These are phyloP conservation scores for Aquatica leii DNA, from an alignment of 2,888 invertebrate species.

Conservation along the genomic window DNA sequence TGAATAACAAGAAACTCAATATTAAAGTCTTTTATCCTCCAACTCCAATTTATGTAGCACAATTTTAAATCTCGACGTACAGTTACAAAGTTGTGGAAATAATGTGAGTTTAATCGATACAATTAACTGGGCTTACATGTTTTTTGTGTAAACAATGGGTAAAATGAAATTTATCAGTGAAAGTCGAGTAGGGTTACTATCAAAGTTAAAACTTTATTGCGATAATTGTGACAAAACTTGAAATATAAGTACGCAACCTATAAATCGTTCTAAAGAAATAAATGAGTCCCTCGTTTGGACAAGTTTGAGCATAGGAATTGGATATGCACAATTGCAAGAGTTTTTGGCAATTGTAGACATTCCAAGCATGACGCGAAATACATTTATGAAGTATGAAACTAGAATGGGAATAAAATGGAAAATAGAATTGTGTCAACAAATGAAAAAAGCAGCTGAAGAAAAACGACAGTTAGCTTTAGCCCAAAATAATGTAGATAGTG, in stretches of 20 bases:
- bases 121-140: too few relatives aligned
- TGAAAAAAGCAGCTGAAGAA: constrained; percentile 8
- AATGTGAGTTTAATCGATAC: too few relatives aligned
- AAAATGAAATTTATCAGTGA: not conserved
- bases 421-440: not conserved
- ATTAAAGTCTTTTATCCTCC: too few relatives aligned
- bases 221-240: not conserved
- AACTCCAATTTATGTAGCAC: too few relatives aligned
- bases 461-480: not conserved
- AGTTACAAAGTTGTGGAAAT: too few relatives aligned
- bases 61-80: too few relatives aligned
- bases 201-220: not conserved
- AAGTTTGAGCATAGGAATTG: not conserved
- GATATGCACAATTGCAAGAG: constrained; percentile 8
- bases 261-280: not conserved
- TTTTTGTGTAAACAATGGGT: not conserved
- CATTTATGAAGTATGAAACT: not conserved
- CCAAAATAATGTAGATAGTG: not conserved
- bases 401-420: not conserved
- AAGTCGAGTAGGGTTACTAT: not conserved
- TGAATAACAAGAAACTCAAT: too few relatives aligned
- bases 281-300: constrained; percentile 9
- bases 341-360: constrained; percentile 1
- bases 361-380: not conserved
- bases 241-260: not conserved